Evolutionary conservation across 2,797 vertebrate genomes (phyloP).

Genomic region (Liparis tanakae): DNA sequence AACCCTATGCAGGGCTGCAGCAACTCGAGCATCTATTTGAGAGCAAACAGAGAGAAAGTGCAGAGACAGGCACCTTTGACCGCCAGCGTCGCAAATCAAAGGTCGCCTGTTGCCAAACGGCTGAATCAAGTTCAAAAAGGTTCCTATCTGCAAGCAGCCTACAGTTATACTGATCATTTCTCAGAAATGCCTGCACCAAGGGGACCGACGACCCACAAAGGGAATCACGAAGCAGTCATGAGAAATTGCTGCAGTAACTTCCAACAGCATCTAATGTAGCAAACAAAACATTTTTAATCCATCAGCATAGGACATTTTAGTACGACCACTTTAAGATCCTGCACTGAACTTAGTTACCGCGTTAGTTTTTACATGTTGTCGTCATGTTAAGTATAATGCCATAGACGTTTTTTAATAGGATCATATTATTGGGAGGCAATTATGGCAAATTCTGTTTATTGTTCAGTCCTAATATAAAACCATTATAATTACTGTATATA

Average conservation of each 20-base stretch:
- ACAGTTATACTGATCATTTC: constrained; percentile 45
- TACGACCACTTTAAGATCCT: background rate
- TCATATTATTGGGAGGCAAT: background rate
- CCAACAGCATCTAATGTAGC: constrained; percentile 3
- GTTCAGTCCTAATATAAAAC: background rate
- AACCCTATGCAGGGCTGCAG: constrained; percentile 4
- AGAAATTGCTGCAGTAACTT: background rate
- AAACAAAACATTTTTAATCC: background rate
- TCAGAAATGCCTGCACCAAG: constrained; percentile 40
- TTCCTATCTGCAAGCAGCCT: constrained; percentile 50
- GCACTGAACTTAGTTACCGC: background rate
- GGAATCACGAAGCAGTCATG: background rate
- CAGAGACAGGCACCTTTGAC: constrained; percentile 78
- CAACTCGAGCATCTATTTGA: constrained; percentile 62
- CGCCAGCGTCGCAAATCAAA: constrained; percentile 74
- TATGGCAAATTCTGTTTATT: background rate
- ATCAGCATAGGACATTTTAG: background rate
- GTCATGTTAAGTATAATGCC: background rate
- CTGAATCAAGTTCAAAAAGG: constrained; percentile 74
- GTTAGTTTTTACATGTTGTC: background rate
- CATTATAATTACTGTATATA: background rate
- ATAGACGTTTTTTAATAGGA: background rate
- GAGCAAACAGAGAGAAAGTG: constrained; percentile 71
- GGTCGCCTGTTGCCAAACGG: constrained; percentile 78
- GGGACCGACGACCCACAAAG: constrained; percentile 9